These are phyloP conservation scores for Australoheros scitulus DNA, from an alignment of 2,113 vertebrate species.

Conservation along the genomic window DNA sequence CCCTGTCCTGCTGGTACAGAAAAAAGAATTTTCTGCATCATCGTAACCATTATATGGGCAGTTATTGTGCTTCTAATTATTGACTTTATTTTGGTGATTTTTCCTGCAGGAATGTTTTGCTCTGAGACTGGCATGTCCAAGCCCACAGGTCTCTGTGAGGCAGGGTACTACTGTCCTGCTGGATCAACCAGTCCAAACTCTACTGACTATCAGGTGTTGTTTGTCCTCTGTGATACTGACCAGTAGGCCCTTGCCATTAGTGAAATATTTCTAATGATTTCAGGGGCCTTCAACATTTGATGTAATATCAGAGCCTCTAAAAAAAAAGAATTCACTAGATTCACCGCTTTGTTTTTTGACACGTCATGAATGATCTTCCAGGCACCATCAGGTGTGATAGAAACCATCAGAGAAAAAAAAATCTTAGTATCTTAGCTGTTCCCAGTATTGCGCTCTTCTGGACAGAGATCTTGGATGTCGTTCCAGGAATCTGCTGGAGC, in stretches of 20 bases:
- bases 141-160: constrained; percentile 85
- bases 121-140: constrained; percentile 79
- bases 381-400: no score
- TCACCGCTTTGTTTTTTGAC: not conserved
- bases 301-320: not conserved
- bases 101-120: constrained; percentile 87
- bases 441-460: no score
- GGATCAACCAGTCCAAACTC: constrained; percentile 84
- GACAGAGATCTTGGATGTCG: no score
- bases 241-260: not conserved
- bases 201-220: constrained; percentile 79
- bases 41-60: not conserved
- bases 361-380: not conserved
- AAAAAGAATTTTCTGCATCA: not conserved
- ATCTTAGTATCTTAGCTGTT: no score
- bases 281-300: not conserved
- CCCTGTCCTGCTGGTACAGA: constrained; percentile 85
- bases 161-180: constrained; percentile 84
- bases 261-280: not conserved
- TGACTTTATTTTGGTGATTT: not conserved
- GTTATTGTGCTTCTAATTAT: not conserved
- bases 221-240: not conserved
- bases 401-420: no score
- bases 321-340: not conserved
- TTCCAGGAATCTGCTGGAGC: no score